Evolutionary conservation across 2,797 vertebrate genomes (phyloP).

Genomic region (Bryconaethiops microstoma): DNA sequence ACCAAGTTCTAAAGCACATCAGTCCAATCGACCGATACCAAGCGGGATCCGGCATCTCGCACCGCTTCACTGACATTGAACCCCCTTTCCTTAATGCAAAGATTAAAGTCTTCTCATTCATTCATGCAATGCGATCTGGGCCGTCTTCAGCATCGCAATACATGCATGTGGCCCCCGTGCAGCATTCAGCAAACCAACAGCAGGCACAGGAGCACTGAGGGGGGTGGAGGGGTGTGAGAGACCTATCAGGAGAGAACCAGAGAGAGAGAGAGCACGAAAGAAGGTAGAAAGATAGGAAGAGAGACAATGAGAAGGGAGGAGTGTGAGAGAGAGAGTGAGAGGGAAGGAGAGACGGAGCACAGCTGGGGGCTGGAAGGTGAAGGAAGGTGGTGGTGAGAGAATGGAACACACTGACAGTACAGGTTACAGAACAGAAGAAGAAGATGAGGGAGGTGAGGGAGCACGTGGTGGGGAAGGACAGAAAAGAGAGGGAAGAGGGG

Average conservation of each 20-base stretch:
- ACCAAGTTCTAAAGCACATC: background rate
- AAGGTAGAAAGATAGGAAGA: background rate
- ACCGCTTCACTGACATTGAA: conserved; percentile 42
- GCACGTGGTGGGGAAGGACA: background rate
- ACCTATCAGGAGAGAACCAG: conserved; percentile 41
- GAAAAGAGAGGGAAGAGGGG: background rate
- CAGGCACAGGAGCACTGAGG: conserved; percentile 47
- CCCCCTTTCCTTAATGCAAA: conserved; percentile 56
- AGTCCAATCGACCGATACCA: conserved; percentile 1
- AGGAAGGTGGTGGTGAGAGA: background rate
- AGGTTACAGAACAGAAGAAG: background rate
- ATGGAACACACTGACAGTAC: conserved; percentile 27
- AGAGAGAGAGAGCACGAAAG: conserved; percentile 28
- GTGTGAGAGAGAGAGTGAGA: conserved; percentile 19
- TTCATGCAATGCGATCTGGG: conserved; percentile 45
- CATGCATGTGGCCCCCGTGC: conserved; percentile 61
- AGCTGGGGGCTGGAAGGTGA: conserved; percentile 24
- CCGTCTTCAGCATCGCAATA: conserved; percentile 41
- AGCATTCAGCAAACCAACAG: conserved; percentile 57
- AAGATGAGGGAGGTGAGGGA: background rate
- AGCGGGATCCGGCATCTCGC: background rate
- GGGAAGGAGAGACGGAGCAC: conserved; percentile 2
- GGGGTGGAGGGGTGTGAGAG: conserved; percentile 10
- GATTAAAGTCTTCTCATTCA: conserved; percentile 34
- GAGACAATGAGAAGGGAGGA: background rate